Evolutionary conservation across 2,888 invertebrate species (phyloP), one percentile per base, ranked within the genome.

Genomic region (Torymus tubicola): DNA sequence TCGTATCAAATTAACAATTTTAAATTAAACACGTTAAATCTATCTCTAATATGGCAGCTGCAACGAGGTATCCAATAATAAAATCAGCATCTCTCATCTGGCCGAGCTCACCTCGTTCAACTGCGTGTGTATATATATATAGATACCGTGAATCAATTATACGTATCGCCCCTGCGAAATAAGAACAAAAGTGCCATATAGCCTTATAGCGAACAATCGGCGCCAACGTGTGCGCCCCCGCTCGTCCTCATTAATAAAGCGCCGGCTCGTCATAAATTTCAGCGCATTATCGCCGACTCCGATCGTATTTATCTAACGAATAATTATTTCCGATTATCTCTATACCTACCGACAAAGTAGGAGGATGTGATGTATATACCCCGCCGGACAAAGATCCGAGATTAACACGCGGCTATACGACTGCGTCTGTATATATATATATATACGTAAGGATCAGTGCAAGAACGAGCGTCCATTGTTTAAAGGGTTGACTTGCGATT

Each of bases 261-360:
- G 85, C 84, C 84, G 86, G 85, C 84, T 85, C 84, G 81, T 84
- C 86, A 86, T 88, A 87, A 88, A 88, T 88, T 86, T 82, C 82
- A 65, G 81, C 84, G 77, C 82, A 83, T 86, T 88, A 89, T 89
- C 89, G 85, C 83, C 77, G 83, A 18, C 75, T 84, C 83, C 85
- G 86, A 89, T 89, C 89, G 85, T 87, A 87, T 89, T 89, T 88
- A 89, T 90, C 89, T 88, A 89, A 88, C 87, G 86, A 89, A 88
- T 90, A 89, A 90, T 90, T 88, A 90, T 90, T 89, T 86, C 84
- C 85, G 88, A 89, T 89, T 88, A 89, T 89, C 89, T 86, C 84
- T 75, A 89, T 89, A 89, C 86, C 84, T 75, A 5, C 42, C 42
- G 42, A 82, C 78, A 82, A 68, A 60, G 80, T 68, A 70, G 78